phyloP scores from a whole-genome alignment of 2,113 vertebrate genomes.

The Caracal caracal region DNA sequence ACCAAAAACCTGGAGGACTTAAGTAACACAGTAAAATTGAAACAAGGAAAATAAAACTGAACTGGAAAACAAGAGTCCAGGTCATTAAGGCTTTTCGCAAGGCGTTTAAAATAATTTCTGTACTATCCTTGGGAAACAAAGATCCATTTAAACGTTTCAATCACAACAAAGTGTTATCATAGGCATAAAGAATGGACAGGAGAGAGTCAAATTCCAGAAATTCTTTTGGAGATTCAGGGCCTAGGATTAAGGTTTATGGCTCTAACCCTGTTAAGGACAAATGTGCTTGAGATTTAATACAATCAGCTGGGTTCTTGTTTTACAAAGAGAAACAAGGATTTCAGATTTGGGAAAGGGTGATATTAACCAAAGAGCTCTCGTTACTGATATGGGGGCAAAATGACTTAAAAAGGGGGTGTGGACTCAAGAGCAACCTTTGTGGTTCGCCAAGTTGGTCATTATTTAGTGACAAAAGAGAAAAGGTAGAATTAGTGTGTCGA shows the following conservation, averaged over 20 bases:
- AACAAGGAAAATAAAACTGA: background rate
- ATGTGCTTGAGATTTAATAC: background rate
- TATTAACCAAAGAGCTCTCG: conserved; percentile 28
- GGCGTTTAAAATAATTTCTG: conserved; percentile 10
- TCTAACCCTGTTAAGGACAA: conserved; percentile 15
- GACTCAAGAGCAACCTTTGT: background rate
- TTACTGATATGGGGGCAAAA: background rate
- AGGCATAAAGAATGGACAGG: background rate
- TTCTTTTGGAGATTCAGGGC: conserved; percentile 46
- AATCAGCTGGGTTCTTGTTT: conserved; percentile 40
- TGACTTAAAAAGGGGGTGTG: background rate
- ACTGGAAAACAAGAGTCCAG: background rate
- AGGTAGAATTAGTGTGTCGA: background rate
- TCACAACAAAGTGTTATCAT: background rate
- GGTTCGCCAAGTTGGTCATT: background rate
- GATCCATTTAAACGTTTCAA: conserved; percentile 2
- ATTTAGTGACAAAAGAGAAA: background rate
- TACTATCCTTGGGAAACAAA: conserved; percentile 19
- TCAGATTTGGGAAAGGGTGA: background rate
- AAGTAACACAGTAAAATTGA: background rate
- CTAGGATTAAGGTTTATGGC: conserved; percentile 57
- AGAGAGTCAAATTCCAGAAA: conserved; percentile 62
- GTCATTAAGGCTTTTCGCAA: conserved; percentile 13
- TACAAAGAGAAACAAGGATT: background rate
- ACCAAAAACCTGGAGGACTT: background rate